Conservation (phyloP, 2,888 invertebrate genomes). For the Phlogophora meticulosa region DNA sequence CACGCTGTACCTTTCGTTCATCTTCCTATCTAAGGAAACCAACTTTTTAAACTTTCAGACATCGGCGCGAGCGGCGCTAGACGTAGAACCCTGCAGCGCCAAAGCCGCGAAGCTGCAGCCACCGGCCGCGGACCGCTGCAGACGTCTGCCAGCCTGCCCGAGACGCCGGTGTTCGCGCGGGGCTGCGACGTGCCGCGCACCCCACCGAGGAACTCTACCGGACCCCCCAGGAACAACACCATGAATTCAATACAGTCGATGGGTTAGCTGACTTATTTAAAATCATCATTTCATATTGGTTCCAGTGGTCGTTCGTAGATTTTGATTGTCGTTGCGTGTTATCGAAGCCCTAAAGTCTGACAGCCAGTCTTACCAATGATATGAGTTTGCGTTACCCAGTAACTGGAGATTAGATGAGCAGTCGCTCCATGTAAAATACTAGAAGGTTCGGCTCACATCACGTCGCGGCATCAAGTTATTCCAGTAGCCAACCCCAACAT, state of each 20-base stretch:
- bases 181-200: constrained; percentile 96
- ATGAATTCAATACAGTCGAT: constrained; percentile 91
- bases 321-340: no score
- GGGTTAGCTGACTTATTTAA: constrained; percentile 72
- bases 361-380: no score
- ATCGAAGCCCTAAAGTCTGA: no score
- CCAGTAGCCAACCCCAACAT: no score
- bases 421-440: no score
- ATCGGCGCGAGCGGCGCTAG: constrained; percentile 87
- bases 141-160: constrained; percentile 96
- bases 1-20: neutral
- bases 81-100: constrained; percentile 89
- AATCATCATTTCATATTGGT: neutral
- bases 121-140: constrained; percentile 93
- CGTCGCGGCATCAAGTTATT: no score
- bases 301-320: no score
- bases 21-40: neutral
- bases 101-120: constrained; percentile 81
- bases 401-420: no score
- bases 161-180: constrained; percentile 96
- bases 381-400: no score
- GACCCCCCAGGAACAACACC: constrained; percentile 92
- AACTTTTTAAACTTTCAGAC: constrained; percentile 75
- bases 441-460: no score
- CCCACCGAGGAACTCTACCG: constrained; percentile 93